A percentile compares a stretch with the other conserved stretches of the same genome.
phyloP scores from a whole-genome alignment of 92 coral and sea anemone species.

The Hydrozoanthus gracilis region DNA sequence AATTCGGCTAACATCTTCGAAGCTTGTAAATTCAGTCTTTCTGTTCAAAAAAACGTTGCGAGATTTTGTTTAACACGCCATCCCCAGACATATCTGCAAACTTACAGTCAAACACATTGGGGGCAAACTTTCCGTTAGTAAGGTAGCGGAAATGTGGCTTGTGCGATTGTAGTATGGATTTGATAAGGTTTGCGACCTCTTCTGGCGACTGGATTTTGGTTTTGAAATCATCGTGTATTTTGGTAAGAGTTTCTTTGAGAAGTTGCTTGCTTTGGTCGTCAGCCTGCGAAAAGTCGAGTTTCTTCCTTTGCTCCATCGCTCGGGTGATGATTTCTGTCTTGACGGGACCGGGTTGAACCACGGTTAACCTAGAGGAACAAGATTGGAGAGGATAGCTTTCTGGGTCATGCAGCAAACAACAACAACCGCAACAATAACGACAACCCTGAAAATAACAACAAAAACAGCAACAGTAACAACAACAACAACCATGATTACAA shows the following conservation, averaged over 20 bases:
- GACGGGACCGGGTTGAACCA: slow-evolving; percentile 95
- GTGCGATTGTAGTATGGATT: slow-evolving; percentile 66
- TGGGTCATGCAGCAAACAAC: too few relatives aligned
- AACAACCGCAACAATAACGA: too few relatives aligned
- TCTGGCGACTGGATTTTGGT: slow-evolving; percentile 76
- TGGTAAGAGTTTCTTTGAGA: slow-evolving; percentile 55
- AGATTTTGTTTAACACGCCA: slow-evolving; percentile 46
- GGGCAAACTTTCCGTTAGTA: slow-evolving; percentile 72
- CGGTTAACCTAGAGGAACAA: slow-evolving; percentile 61
- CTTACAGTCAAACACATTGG: slow-evolving; percentile 63
- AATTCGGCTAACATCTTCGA: too few relatives aligned
- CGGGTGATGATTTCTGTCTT: slow-evolving; percentile 62
- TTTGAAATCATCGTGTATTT: slow-evolving; percentile 57
- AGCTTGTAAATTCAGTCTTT: not conserved
- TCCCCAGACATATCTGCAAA: slow-evolving; percentile 91
- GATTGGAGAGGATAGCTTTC: not conserved
- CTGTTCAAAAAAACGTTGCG: slow-evolving; percentile 71
- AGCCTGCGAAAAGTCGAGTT: slow-evolving; percentile 15
- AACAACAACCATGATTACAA: too few relatives aligned
- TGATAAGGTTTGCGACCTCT: slow-evolving; percentile 80
- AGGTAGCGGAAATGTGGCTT: slow-evolving; percentile 90
- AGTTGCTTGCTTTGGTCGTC: slow-evolving; percentile 83
- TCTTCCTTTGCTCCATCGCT: not conserved
- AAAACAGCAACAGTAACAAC: too few relatives aligned
- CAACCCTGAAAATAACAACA: too few relatives aligned